Evolutionary conservation across 1,140 invertebrate species (phyloP).

Genomic region (Dreissena polymorpha): DNA sequence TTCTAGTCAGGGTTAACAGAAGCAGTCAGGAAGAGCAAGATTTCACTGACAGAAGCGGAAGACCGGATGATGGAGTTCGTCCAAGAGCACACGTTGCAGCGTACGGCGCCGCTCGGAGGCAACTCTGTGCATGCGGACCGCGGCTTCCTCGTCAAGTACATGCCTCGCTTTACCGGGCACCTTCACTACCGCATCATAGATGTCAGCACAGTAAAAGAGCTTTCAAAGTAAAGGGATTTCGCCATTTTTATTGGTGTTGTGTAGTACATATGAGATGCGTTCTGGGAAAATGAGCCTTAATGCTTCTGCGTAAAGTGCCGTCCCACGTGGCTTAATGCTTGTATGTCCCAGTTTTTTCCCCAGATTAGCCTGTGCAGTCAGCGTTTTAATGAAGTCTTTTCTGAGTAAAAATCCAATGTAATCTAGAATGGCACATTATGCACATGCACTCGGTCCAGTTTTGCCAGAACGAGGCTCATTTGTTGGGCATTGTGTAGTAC

Average conservation of each 20-base stretch:
- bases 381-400: too few relatives aligned
- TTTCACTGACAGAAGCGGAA: slow-evolving; percentile 86
- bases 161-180: slow-evolving; percentile 83
- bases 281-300: too few relatives aligned
- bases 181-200: slow-evolving; percentile 97
- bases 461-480: too few relatives aligned
- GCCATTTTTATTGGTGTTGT: background rate
- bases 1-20: slow-evolving; percentile 85
- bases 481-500: too few relatives aligned
- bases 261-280: too few relatives aligned
- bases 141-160: slow-evolving; percentile 77
- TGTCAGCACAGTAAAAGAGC: slow-evolving; percentile 94
- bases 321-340: background rate
- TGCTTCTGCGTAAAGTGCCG: too few relatives aligned
- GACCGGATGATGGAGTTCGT: slow-evolving; percentile 87
- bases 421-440: too few relatives aligned
- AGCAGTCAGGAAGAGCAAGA: slow-evolving; percentile 85
- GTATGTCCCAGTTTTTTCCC: too few relatives aligned
- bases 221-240: slow-evolving; percentile 81
- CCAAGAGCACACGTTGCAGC: slow-evolving; percentile 84
- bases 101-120: slow-evolving; percentile 89
- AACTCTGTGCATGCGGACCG: slow-evolving; percentile 93
- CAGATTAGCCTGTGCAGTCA: too few relatives aligned
- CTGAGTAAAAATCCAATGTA: too few relatives aligned
- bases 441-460: too few relatives aligned